Conservation (phyloP, 2,888 invertebrate genomes). For the Anorthoa munda region DNA sequence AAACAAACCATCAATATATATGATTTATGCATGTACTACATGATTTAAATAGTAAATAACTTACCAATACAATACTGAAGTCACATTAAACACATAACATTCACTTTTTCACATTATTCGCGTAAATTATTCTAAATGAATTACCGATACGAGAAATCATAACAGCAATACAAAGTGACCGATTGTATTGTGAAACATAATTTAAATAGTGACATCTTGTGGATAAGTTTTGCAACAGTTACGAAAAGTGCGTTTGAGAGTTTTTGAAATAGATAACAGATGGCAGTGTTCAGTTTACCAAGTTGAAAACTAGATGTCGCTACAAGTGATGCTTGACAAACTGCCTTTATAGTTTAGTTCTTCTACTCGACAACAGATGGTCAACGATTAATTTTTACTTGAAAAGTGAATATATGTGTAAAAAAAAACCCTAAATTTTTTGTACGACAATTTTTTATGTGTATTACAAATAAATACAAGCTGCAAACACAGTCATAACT, state of each 20-base stretch:
- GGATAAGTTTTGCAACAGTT: background rate
- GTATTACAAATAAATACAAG: background rate
- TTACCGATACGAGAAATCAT: slow-evolving; percentile 43
- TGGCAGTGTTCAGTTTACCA: slow-evolving; percentile 12
- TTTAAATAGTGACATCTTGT: slow-evolving; percentile 30
- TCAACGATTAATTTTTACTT: background rate
- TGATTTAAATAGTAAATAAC: slow-evolving; percentile 9
- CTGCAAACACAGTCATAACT: background rate
- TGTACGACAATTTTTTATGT: background rate
- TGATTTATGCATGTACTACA: background rate
- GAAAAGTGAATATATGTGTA: too few relatives aligned
- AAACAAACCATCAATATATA: slow-evolving; percentile 8
- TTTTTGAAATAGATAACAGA: background rate
- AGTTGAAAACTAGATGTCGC: slow-evolving; percentile 37
- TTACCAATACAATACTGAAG: slow-evolving; percentile 30
- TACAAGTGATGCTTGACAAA: background rate
- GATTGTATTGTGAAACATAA: slow-evolving; percentile 23
- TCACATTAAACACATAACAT: background rate
- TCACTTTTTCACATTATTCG: slow-evolving; percentile 22
- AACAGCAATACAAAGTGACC: slow-evolving; percentile 49
- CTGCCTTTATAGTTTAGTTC: background rate
- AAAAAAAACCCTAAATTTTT: too few relatives aligned
- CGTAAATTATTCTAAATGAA: slow-evolving; percentile 40
- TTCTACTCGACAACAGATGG: slow-evolving; percentile 48
- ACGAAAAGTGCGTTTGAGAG: background rate